phyloP scores from a whole-genome alignment of 2,113 vertebrate genomes.

The Aplodontia rufa region DNA sequence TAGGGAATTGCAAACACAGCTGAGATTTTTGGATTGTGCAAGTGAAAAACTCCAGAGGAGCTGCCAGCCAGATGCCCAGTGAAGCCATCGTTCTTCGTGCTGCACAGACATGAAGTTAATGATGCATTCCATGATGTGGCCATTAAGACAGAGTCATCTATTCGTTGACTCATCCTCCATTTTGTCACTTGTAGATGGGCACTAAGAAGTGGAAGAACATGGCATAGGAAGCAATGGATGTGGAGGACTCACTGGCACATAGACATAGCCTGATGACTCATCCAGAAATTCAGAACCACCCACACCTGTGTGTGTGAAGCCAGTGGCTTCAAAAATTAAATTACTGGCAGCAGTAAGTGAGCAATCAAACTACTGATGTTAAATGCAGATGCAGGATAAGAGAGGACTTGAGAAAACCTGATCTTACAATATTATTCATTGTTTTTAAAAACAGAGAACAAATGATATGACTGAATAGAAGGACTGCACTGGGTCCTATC shows the following conservation, averaged over 20 bases:
- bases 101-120: conserved; percentile 37
- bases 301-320: background rate
- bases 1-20: conserved; percentile 60
- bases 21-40: conserved; percentile 55
- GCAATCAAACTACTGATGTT: background rate
- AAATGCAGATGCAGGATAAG: background rate
- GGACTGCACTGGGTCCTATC: background rate
- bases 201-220: conserved; percentile 7
- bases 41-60: conserved; percentile 20
- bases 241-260: background rate
- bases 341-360: background rate
- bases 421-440: background rate
- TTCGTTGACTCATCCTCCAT: background rate
- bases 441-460: background rate
- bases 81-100: background rate
- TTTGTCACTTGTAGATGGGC: conserved; percentile 33
- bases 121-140: background rate
- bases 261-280: background rate
- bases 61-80: conserved; percentile 62
- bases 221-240: background rate
- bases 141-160: conserved; percentile 57
- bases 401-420: background rate
- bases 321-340: background rate
- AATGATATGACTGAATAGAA: background rate
- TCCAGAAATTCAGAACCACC: background rate